Base-by-base conservation (phyloP, 2,888 invertebrate genomes). In the Hydroisotoma schaefferi region DNA sequence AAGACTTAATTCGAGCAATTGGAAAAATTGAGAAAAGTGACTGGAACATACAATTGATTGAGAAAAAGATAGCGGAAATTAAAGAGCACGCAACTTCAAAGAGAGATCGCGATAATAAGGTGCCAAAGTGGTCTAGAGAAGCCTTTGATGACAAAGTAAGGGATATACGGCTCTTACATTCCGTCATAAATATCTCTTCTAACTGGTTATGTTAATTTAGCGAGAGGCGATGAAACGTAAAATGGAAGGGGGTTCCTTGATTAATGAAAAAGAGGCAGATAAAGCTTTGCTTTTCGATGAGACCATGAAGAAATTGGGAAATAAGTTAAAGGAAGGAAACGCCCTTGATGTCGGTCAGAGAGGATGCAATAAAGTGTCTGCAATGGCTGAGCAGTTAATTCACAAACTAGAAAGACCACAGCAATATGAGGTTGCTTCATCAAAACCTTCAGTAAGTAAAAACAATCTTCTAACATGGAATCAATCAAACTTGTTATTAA, bases 21-120 rank as follows among this genome's bases (percentile, higher is more conserved):
- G 81, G 92, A 55, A 89, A 88, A 79, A 88, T 93, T 68, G 91
- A 92, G 75, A 85, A 87, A 62, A 87, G 84, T 59, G 93, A 94
- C 77, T 93, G 93, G 92, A 92, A 93, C 77, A 86, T 93, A 33
- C 87, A 88, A 71, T 87, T 90, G 77, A 90, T 94, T 28, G 92
- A 94, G 75, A 86, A 88, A 76, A 92, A 93, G 78, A 92, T 93
- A 29, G 81, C 84, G 73, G 87, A 89, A 75, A 88, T 85, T 74
- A 83, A 85, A 74, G 80, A 69, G 25, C 55, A 60, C 46, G 60
- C 58, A 22, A 46, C 55, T n/a, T 53, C 48, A 28, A 68, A 65
- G 77, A 78, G 20, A 77, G 80, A 73, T 77, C 44, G 80, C 8
- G 81, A 82, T 48, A 88, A 88, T 74, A 87, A 86, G 75, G 92